Base-by-base conservation (phyloP, 2,113 vertebrate species). In the Hydropotes inermis region DNA sequence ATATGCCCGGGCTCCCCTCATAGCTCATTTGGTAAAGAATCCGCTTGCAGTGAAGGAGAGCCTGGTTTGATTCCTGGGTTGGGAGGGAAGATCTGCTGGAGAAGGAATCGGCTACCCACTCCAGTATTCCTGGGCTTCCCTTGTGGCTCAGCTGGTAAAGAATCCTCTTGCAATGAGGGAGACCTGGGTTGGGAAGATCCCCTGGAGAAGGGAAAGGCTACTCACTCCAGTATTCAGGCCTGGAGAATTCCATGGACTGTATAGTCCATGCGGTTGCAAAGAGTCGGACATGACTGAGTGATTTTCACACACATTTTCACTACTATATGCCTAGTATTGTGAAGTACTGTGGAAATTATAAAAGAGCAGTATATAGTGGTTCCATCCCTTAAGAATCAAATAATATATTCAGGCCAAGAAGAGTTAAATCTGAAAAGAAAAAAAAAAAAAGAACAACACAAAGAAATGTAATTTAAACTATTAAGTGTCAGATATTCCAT, bases 361-460 rank as follows among this genome's bases (percentile, higher is more conserved):
- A 45, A 89, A 33, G 33, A 58, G n/a, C 13, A 7, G 5, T 15
- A 16, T 16, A 9, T 6, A 2, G 5, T 23, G 8, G 17, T 82
- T 95, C 5, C 7, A 79, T 15, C 16, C 15, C 54, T 95, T 6
- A 70, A 95, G n/a, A 96, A 70, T 74, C 55, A 89, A 89, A n/a
- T 79, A 55, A 94, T 90, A 36, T 78, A 61, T n/a, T 91, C n/a
- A 92, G 54, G 4, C 39, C 57, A 36, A 28, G 39, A 93, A 89
- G 78, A 91, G 54, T 91, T 96, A 92, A 96, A 82, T 61, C 43
- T 95, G 61, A n/a, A 78, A 92, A 94, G 7, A 6, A 55, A 94
- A 95, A 64, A 30, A 58, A 91, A 95, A 76, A n/a, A 88, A 36
- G 17, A 70, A 82, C 39, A 70, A 82, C 27, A 95, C 45, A 94